Conservation (phyloP, 2,113 vertebrate species). For the Eidolon helvum region DNA sequence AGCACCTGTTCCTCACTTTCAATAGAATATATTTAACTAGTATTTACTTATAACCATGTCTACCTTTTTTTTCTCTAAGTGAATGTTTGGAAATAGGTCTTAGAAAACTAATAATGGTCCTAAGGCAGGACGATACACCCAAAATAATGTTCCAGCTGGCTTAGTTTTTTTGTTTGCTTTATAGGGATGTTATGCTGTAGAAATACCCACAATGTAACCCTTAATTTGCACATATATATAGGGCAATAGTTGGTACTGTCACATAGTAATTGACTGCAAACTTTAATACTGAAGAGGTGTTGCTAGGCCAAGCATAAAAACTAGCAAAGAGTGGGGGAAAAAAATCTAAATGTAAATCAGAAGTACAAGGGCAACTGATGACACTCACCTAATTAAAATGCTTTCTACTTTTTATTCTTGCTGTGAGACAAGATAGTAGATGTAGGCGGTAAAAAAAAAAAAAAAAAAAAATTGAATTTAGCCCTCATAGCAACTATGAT, state of each 20-base stretch:
- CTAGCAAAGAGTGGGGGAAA: neutral
- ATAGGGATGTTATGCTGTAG: slow-evolving; percentile 37
- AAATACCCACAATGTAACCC: slow-evolving; percentile 47
- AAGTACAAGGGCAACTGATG: neutral
- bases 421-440: neutral
- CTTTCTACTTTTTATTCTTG: neutral
- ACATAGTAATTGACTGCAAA: slow-evolving; percentile 41
- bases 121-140: slow-evolving; percentile 7
- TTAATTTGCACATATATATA: slow-evolving; percentile 73
- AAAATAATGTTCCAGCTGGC: slow-evolving; percentile 67
- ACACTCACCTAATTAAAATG: neutral
- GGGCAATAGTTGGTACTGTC: slow-evolving; percentile 51
- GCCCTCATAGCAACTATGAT: neutral
- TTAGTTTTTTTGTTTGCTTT: slow-evolving; percentile 56
- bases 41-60: neutral
- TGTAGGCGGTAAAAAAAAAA: neutral
- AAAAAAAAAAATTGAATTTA: neutral
- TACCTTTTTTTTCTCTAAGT: neutral
- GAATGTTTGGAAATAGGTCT: slow-evolving; percentile 38
- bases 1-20: neutral
- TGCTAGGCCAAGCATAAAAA: slow-evolving; percentile 14
- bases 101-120: slow-evolving; percentile 57
- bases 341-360: neutral
- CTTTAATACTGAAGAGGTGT: slow-evolving; percentile 56
- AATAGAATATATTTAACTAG: neutral